Base-by-base conservation (phyloP, 2,797 vertebrate species). In the Capromys pilorides region DNA sequence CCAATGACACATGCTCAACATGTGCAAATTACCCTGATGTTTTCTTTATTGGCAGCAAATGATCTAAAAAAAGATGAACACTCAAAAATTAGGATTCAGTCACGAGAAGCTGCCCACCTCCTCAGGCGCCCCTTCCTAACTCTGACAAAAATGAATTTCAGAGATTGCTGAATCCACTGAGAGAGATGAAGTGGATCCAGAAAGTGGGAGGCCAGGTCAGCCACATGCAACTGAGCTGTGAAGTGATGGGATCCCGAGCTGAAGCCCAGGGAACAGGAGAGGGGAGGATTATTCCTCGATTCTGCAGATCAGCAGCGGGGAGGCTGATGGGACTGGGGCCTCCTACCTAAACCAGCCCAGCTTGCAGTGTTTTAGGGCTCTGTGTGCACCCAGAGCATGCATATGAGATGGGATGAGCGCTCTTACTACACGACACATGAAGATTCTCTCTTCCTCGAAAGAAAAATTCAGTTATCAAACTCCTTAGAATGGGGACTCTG, bases 241-340 rank as follows among this genome's bases (percentile, higher is more conserved):
- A 19, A 90, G 22, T 54, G 21, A 24, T 6, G 4, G 8, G 19
- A 2, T 49, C 41, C 2, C 6, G 4, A n/a, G 85, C 61, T 77
- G 28, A 49, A 18, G 51, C 33, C 2, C 3, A 31, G 24, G 89
- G 41, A 81, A 19, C 54, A 28, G 45, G 51, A 18, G 14, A n/a
- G 54, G 54, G 22, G 26, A 12, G 22, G 10, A 2, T 1, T 4
- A 14, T 28, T 57, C 18, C 7, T 45, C 1, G 0, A n/a, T n/a
- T 59, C 36, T 71, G 8, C 21, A 59, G 61, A 66, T 21, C 1
- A 61, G 8, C 45, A 39, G 49, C 33, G 7, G 36, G 4, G 14
- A 39, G 7, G 51, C 1, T 22, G 64, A 51, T 41, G 39, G 57
- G n/a, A 54, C 22, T 41, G 1, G 77, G 69, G 11, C 41, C 51